Base-by-base conservation (phyloP, 2,888 invertebrate genomes). In the Tuta absoluta region DNA sequence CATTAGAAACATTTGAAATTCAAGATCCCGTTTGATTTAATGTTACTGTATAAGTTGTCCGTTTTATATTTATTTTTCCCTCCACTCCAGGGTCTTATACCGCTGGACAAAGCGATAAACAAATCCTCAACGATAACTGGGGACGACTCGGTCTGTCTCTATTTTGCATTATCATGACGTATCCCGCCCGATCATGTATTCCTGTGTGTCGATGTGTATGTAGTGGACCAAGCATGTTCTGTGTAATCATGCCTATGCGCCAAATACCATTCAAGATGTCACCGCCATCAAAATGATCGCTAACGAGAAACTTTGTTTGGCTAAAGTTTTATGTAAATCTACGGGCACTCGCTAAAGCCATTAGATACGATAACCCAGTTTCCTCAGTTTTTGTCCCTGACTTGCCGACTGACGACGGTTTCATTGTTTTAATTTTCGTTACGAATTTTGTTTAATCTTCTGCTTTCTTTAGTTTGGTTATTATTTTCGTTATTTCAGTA, bases 71-170 rank as follows among this genome's bases (percentile, higher is more conserved):
- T 78, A 81, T 79, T 83, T 87, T 87, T 84, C 81, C 82, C 81
- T 85, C 81, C 79, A 79, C 81, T 72, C 81, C 87, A 91, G 91
- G 91, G 89, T 88, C 90, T 89, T 82, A 90, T 90, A 84, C 83
- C 90, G 82, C 83, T 90, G 89, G 89, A 90, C 79, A 87, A 89
- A 89, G 90, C 90, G 82, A 91, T 90, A 83, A 91, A 89, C 89
- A 88, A 89, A 89, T 80, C 90, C 75, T 89, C 91, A 84, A 84
- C 85, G 84, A 87, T 86, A 82, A 78, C 86, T 84, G 85, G 87
- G 86, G 87, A 87, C 85, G 87, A 88, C 84, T 87, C 87, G 91
- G 91, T 89, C 89, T 89, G 90, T 89, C 88, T 87, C 85, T 80
- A 78, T 81, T 72, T 83, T 82, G 82, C 84, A 85, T 81, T 82